Evolutionary conservation across 2,888 invertebrate species (phyloP).

Genomic region (Luffia ferchaultella): DNA sequence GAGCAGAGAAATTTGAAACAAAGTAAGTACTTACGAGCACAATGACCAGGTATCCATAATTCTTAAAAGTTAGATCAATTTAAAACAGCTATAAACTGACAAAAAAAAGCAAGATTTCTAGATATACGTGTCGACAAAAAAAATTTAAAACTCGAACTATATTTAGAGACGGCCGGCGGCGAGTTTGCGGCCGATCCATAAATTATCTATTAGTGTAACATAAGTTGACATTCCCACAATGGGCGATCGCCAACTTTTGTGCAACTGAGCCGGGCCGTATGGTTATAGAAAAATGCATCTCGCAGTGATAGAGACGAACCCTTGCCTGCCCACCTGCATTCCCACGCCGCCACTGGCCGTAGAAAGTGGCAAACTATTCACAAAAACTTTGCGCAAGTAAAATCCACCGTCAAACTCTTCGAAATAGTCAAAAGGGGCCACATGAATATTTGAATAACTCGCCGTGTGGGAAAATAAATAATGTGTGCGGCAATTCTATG

Average conservation of each 20-base stretch:
- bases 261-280: slow-evolving; percentile 35
- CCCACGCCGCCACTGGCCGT: slow-evolving; percentile 40
- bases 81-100: too few relatives aligned
- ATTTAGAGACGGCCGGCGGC: slow-evolving; percentile 16
- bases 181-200: slow-evolving; percentile 44
- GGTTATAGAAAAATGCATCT: neutral
- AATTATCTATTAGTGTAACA: slow-evolving; percentile 61
- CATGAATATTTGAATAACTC: slow-evolving; percentile 28
- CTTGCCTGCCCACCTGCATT: slow-evolving; percentile 63
- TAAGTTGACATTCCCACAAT: slow-evolving; percentile 57
- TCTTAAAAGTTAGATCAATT: too few relatives aligned
- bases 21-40: too few relatives aligned
- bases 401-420: slow-evolving; percentile 49
- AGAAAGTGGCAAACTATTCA: slow-evolving; percentile 48
- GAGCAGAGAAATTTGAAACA: too few relatives aligned
- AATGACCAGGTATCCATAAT: too few relatives aligned
- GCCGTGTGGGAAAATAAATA: slow-evolving; percentile 17
- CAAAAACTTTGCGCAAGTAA: slow-evolving; percentile 53
- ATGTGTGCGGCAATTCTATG: neutral
- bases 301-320: slow-evolving; percentile 31
- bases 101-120: too few relatives aligned
- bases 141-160: too few relatives aligned
- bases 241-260: slow-evolving; percentile 52
- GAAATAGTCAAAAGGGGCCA: slow-evolving; percentile 45
- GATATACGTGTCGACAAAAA: too few relatives aligned